Base-by-base conservation (phyloP, 2,113 vertebrate species). In the Cairina moschata region DNA sequence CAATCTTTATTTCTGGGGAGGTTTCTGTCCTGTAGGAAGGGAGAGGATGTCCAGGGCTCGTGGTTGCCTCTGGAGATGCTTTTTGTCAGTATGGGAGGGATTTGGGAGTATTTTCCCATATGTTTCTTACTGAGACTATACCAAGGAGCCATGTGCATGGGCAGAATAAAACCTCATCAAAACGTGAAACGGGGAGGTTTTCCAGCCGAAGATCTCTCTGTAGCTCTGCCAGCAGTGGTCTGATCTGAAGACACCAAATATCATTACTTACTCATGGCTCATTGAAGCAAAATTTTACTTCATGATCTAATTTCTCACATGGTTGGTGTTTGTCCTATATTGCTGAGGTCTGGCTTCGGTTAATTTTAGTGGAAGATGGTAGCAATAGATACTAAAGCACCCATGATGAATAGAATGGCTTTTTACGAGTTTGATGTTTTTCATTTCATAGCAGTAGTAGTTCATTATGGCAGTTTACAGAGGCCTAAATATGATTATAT, bases 141-240 rank as follows among this genome's bases (percentile, higher is more conserved):
- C 20, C 25, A 20, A 42, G 63, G 56, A 34, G n/a, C 12, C 17
- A 5, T 1, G 22, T 20, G 17, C 5, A 1, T 2, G 9, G 28
- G 31, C 58, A 66, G 63, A 13, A 48, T 74, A 56, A 62, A 69
- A 32, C 21, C 62, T 68, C 48, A 7, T 13, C 10, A 6, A 11
- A 28, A 13, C 0, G 0, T 42, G 62, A 18, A 23, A 23, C 0
- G 3, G 78, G 65, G 67, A 28, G n/a, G 9, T 17, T 6, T 36
- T 40, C 11, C 42, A 56, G 36, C 12, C 17, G 71, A 6, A 26
- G 7, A 1, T 42, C 48, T 22, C 54, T 29, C 52, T 0, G 11
- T 21, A 36, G 40, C 5, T 42, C 20, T 54, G 68, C 73, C 32
- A 36, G 82, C 82, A 11, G 4, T 5, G 11, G 14, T 50, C 67